These are phyloP conservation scores for Hyposoter didymator DNA, from an alignment of 2,888 invertebrate species.

Conservation along the genomic window DNA sequence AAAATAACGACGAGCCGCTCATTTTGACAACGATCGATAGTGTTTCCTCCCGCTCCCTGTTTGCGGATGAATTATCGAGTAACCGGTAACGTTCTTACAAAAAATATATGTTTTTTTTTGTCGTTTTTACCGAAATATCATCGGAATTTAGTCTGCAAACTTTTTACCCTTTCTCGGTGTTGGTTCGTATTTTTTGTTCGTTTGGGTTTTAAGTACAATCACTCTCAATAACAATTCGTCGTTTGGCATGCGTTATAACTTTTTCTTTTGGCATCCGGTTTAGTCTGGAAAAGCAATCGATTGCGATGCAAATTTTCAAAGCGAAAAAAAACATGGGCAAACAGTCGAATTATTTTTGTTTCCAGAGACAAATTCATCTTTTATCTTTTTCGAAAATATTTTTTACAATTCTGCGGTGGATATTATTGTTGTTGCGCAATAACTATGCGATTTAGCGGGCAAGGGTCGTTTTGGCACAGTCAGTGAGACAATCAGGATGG, in stretches of 20 bases:
- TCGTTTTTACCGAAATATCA: slow-evolving; percentile 22
- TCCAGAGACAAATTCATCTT: no score
- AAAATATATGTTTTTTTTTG: slow-evolving; percentile 42
- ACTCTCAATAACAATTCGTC: slow-evolving; percentile 26
- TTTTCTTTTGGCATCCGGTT: slow-evolving; percentile 20
- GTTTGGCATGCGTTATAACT: slow-evolving; percentile 13
- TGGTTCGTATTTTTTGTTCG: slow-evolving; percentile 7
- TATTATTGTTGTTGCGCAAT: neutral
- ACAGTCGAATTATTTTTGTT: neutral
- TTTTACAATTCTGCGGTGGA: neutral
- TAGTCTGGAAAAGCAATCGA: slow-evolving; percentile 10
- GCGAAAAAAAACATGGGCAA: neutral
- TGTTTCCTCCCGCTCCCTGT: slow-evolving; percentile 17
- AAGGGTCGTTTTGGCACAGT: slow-evolving; percentile 56
- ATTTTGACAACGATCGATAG: slow-evolving; percentile 25
- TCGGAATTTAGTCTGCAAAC: slow-evolving; percentile 31
- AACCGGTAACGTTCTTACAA: slow-evolving; percentile 26
- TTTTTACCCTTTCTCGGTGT: slow-evolving; percentile 53
- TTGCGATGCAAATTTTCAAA: neutral
- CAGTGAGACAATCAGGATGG: neutral
- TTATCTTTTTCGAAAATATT: neutral
- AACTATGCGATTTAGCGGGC: slow-evolving; percentile 16
- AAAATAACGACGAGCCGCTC: slow-evolving; percentile 7
- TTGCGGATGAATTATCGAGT: slow-evolving; percentile 23
- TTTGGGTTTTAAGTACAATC: slow-evolving; percentile 55